phyloP scores from a whole-genome alignment of 2,888 invertebrate genomes.

The Drosophila macrospina region DNA sequence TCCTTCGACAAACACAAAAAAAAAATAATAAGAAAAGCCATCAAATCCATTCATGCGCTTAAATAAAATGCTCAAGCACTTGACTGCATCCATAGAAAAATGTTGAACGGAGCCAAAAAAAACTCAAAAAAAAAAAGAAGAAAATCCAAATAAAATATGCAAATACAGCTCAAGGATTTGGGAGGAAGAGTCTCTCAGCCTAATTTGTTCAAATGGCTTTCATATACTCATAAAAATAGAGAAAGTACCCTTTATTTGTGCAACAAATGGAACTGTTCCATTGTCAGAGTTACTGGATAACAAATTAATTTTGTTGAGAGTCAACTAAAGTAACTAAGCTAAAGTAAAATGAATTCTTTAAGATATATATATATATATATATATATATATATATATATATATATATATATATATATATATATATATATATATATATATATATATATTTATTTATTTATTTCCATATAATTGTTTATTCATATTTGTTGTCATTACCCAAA shows the following conservation, averaged over 20 bases:
- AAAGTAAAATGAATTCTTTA: background rate
- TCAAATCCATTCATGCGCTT: conserved; percentile 84
- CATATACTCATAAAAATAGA: conserved; percentile 33
- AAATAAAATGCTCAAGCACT: conserved; percentile 82
- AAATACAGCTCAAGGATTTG: conserved; percentile 22
- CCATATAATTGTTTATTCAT: too few species aligned
- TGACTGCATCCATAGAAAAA: conserved; percentile 84
- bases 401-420: too few species aligned
- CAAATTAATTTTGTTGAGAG: conserved; percentile 19
- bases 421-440: too few species aligned
- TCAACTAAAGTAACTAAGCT: conserved; percentile 1
- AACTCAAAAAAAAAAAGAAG: conserved; percentile 26
- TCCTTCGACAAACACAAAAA: conserved; percentile 47
- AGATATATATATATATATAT: too few species aligned
- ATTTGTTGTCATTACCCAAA: background rate
- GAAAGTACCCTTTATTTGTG: conserved; percentile 36
- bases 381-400: too few species aligned
- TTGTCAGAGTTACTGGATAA: conserved; percentile 28
- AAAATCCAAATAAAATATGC: conserved; percentile 48
- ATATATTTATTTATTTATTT: too few species aligned
- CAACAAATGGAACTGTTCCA: conserved; percentile 31
- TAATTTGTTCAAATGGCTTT: conserved; percentile 74
- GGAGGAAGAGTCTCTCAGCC: conserved; percentile 47
- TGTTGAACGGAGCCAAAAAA: conserved; percentile 43
- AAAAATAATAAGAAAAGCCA: conserved; percentile 66